Evolutionary conservation across 2,888 invertebrate species (phyloP).

Genomic region (Harpagoxenus sublaevis): DNA sequence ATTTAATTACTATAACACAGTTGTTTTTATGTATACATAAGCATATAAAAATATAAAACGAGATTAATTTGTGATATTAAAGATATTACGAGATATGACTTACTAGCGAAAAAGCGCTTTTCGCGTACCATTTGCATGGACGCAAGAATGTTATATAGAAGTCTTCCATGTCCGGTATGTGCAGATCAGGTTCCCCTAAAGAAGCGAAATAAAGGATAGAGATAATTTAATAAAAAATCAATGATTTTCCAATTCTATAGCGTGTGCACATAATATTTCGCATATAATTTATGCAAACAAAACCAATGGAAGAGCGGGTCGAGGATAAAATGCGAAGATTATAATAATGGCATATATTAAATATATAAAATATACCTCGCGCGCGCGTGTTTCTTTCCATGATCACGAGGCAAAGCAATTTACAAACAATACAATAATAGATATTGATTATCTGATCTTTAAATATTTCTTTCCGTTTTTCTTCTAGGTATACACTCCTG

Average conservation of each 20-base stretch:
- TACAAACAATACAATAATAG: not conserved
- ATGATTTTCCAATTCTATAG: not conserved
- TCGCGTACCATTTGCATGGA: constrained; percentile 95
- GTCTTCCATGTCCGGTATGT: constrained; percentile 90
- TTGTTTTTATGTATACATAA: not conserved
- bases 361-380: not conserved
- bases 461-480: not conserved
- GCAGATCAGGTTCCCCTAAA: constrained; percentile 89
- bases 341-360: not conserved
- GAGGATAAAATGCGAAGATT: not conserved
- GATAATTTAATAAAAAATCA: not conserved
- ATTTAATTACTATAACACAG: not conserved
- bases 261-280: not conserved
- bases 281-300: not conserved
- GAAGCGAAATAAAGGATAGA: not conserved
- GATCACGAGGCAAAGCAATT: not conserved
- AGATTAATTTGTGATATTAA: not conserved
- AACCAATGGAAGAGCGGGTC: not conserved
- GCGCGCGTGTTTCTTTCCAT: not conserved
- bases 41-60: too few relatives aligned
- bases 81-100: constrained; percentile 73
- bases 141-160: constrained; percentile 93
- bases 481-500: not conserved
- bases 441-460: not conserved
- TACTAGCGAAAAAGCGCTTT: constrained; percentile 93